Evolutionary conservation across 2,888 invertebrate genomes (phyloP), one percentile per base, ranked within the genome.

Genomic region (Leptogaster cylindrica): DNA sequence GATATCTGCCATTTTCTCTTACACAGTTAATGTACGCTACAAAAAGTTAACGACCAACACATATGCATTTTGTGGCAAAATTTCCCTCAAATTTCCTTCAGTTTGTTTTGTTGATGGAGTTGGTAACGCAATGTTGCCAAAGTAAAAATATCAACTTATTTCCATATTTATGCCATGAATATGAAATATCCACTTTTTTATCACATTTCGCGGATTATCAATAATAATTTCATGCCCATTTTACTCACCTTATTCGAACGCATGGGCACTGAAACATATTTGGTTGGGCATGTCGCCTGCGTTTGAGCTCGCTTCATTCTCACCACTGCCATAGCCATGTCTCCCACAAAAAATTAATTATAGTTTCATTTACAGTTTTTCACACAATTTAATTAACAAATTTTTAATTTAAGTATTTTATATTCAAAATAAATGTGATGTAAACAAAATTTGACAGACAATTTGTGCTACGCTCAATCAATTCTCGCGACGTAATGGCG

Each of bases 281-380:
- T 41, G 3, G 61, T 27, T 25, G 69, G 23, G 2, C 65, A 64
- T 31, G 67, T 67, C 12, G 66, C 70, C 50, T 67, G 67, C 16
- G 66, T 66, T 27, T 70, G 68, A n/a, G 70, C 27, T 58, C 70
- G 71, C 64, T 70, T 71, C 36, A 70, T 70, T 68, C 71, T 71
- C 63, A 72, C 71, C 61, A 70, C 70, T 31, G 72, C 71, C 69
- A 72, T 51, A 52, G 72, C 72, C 72, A 72, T 72, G n/a, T n/a
- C n/a, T n/a, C n/a, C n/a, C n/a, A n/a, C n/a, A n/a, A n/a, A n/a
- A n/a, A n/a, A n/a, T n/a, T n/a, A n/a, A n/a, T n/a, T n/a, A n/a
- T n/a, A n/a, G n/a, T n/a, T n/a, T n/a, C n/a, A n/a, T n/a, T n/a
- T n/a, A n/a, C n/a, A n/a, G n/a, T n/a, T n/a, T n/a, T n/a, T n/a